phyloP scores from a whole-genome alignment of 2,888 invertebrate species.

The Leucophenga montana region DNA sequence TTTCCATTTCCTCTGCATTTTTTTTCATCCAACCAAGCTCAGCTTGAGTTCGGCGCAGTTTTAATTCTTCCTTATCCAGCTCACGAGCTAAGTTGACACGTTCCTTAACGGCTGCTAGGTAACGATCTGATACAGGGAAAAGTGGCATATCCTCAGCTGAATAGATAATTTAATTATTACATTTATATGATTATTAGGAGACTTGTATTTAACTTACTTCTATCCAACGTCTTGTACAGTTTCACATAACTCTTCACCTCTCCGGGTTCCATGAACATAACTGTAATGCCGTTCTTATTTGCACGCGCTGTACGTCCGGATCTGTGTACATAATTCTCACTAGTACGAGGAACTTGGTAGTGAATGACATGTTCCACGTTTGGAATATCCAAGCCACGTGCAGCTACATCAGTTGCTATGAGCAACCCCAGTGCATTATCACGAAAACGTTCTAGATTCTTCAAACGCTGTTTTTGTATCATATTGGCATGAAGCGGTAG shows the following conservation, averaged over 20 bases:
- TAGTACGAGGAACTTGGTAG: conserved; percentile 95
- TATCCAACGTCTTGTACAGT: conserved; percentile 87
- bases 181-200: conserved; percentile 7
- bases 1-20: conserved; percentile 92
- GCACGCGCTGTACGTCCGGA: conserved; percentile 97
- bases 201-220: conserved; percentile 77
- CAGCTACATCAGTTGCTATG: conserved; percentile 97
- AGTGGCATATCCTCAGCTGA: conserved; percentile 86
- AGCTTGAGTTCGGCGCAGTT: conserved; percentile 77
- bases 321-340: conserved; percentile 96
- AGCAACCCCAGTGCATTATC: conserved; percentile 83
- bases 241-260: conserved; percentile 87
- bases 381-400: conserved; percentile 96
- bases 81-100: conserved; percentile 85
- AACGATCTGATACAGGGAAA: conserved; percentile 83
- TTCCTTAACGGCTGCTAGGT: conserved; percentile 79
- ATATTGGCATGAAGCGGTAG: conserved; percentile 89
- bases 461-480: conserved; percentile 94
- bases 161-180: conserved; percentile 40
- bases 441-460: conserved; percentile 92
- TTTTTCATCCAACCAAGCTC: conserved; percentile 90
- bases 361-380: conserved; percentile 95
- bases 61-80: conserved; percentile 84
- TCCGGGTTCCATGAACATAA: conserved; percentile 91
- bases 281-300: conserved; percentile 88